These are phyloP conservation scores for Scaptomyza parva DNA, from an alignment of 2,888 invertebrate species.

Conservation along the genomic window DNA sequence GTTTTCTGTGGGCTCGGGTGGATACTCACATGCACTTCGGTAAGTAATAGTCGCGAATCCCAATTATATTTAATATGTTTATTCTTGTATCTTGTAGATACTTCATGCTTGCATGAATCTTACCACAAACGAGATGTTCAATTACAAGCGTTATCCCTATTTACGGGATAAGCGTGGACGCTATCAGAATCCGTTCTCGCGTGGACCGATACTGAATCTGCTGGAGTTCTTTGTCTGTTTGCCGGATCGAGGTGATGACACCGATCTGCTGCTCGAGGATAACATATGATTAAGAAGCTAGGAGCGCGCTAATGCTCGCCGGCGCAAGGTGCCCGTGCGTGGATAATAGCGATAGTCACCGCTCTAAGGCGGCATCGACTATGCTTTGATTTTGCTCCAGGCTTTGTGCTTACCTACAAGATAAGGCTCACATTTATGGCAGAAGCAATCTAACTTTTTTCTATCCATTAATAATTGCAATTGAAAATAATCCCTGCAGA, in stretches of 20 bases:
- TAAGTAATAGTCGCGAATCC: slow-evolving; percentile 85
- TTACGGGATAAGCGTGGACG: slow-evolving; percentile 94
- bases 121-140: slow-evolving; percentile 97
- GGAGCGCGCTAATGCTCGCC: slow-evolving; percentile 77
- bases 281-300: slow-evolving; percentile 85
- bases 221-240: slow-evolving; percentile 96
- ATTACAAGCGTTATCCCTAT: slow-evolving; percentile 96
- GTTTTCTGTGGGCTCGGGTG: slow-evolving; percentile 94
- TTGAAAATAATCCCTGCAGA: slow-evolving; percentile 24
- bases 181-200: slow-evolving; percentile 96
- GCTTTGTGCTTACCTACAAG: slow-evolving; percentile 36
- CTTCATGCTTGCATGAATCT: slow-evolving; percentile 96
- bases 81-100: slow-evolving; percentile 86
- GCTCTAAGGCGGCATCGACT: slow-evolving; percentile 45
- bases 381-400: slow-evolving; percentile 66
- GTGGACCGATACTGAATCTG: slow-evolving; percentile 93
- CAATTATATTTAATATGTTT: neutral
- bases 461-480: slow-evolving; percentile 28
- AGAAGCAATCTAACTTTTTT: slow-evolving; percentile 20
- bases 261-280: slow-evolving; percentile 89
- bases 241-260: slow-evolving; percentile 91
- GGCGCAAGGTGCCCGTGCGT: slow-evolving; percentile 76
- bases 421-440: slow-evolving; percentile 6
- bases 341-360: slow-evolving; percentile 76
- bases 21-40: slow-evolving; percentile 95